Evolutionary conservation across 1,140 invertebrate species (phyloP).

Genomic region (Lethocerus indicus): DNA sequence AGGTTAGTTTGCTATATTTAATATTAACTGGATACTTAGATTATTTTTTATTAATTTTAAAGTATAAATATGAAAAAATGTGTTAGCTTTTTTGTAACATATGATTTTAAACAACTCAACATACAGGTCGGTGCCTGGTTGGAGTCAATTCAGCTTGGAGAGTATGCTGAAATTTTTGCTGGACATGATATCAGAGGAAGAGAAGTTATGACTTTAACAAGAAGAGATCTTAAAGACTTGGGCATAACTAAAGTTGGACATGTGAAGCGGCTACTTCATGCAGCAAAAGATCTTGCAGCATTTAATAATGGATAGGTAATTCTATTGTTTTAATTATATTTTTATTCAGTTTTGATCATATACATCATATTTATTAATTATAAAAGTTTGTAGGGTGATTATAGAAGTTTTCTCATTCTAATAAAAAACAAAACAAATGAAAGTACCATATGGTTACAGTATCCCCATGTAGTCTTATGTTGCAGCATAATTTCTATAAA

Average conservation of each 20-base stretch:
- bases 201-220: conserved; percentile 70
- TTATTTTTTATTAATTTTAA: neutral
- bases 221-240: conserved; percentile 73
- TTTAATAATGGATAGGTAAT: conserved; percentile 2
- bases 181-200: conserved; percentile 82
- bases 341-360: neutral
- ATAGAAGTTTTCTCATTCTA: too few relatives aligned
- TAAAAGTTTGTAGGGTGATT: too few relatives aligned
- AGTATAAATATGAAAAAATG: neutral
- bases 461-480: neutral
- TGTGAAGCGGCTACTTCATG: conserved; percentile 82
- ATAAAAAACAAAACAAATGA: too few relatives aligned
- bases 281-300: conserved; percentile 63
- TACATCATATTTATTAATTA: neutral
- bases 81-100: neutral
- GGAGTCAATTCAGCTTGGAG: conserved; percentile 66
- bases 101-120: neutral
- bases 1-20: conserved; percentile 38
- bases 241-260: conserved; percentile 88
- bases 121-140: conserved; percentile 54
- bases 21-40: neutral
- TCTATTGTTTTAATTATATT: neutral
- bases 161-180: conserved; percentile 72
- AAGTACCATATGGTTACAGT: neutral
- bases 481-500: too few relatives aligned